phyloP scores from a whole-genome alignment of 2,113 vertebrate genomes.

The Dasyprocta punctata region DNA sequence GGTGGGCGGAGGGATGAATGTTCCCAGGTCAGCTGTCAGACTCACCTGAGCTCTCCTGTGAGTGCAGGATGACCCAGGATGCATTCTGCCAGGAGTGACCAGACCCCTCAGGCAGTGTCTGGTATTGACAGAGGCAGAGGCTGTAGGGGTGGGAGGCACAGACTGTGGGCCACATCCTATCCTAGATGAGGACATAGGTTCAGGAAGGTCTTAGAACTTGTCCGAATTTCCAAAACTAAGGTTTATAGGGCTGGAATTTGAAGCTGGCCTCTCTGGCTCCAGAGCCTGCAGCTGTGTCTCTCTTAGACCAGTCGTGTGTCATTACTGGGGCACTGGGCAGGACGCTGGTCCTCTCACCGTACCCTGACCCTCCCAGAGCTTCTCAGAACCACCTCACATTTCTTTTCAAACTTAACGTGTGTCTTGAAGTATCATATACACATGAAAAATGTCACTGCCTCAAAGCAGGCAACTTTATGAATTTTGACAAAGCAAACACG shows the following conservation, averaged over 20 bases:
- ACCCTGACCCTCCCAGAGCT: not conserved
- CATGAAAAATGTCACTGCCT: not conserved
- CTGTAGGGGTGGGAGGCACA: rapidly evolving
- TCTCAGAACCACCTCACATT: not conserved
- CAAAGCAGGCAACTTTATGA: not conserved
- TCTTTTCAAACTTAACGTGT: not conserved
- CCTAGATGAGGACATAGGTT: not conserved
- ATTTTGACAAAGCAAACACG: not conserved
- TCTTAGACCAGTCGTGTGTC: not conserved
- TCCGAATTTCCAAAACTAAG: not conserved
- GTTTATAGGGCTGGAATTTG: not conserved
- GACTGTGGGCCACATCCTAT: not conserved
- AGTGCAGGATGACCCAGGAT: not conserved
- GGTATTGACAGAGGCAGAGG: not conserved
- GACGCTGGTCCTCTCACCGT: no score
- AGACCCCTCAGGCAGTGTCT: rapidly evolving
- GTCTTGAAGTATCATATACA: not conserved
- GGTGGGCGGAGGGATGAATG: not conserved
- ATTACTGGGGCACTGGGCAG: not conserved
- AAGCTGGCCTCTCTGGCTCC: not conserved
- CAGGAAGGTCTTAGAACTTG: not conserved
- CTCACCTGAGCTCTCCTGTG: not conserved
- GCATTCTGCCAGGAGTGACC: not conserved
- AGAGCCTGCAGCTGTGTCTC: not conserved
- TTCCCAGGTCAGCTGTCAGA: not conserved